A percentile compares a stretch with the other conserved stretches of the same genome.
phyloP scores from a whole-genome alignment of 2,113 vertebrate genomes.

The Caranx melampygus region DNA sequence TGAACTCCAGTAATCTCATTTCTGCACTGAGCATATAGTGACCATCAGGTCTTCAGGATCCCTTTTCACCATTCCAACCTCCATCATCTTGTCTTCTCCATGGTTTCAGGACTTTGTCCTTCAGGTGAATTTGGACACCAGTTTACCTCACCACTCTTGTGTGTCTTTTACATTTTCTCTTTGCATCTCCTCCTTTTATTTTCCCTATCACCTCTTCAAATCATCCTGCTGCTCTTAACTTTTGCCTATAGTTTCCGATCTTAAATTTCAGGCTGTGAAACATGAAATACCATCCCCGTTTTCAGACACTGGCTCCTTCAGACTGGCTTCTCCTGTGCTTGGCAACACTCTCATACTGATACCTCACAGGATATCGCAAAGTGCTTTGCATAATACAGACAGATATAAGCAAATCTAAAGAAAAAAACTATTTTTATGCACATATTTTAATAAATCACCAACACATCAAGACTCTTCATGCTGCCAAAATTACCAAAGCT shows the following conservation, averaged over 20 bases:
- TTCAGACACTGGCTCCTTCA: no score
- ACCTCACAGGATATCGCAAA: no score
- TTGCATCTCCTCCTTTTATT: neutral
- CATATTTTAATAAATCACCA: no score
- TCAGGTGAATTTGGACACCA: constrained; percentile 7
- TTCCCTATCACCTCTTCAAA: neutral
- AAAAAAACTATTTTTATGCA: no score
- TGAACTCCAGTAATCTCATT: constrained; percentile 3
- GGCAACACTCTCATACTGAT: no score
- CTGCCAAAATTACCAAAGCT: no score
- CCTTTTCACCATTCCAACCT: constrained; percentile 1
- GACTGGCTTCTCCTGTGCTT: no score
- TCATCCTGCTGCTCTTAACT: constrained; percentile 12
- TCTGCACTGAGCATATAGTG: neutral
- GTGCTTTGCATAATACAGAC: no score
- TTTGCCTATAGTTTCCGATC: constrained; percentile 17
- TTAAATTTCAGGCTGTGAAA: constrained; percentile 15
- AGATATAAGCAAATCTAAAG: no score
- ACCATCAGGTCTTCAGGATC: neutral
- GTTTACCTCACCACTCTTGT: constrained; percentile 5
- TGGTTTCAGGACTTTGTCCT: no score
- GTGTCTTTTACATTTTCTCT: constrained; percentile 2
- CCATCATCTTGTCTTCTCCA: neutral
- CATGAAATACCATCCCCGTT: neutral
- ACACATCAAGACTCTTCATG: no score